Evolutionary conservation across 2,888 invertebrate genomes (phyloP), one percentile per base, ranked within the genome.

Genomic region (Pyrrhosoma nymphula): DNA sequence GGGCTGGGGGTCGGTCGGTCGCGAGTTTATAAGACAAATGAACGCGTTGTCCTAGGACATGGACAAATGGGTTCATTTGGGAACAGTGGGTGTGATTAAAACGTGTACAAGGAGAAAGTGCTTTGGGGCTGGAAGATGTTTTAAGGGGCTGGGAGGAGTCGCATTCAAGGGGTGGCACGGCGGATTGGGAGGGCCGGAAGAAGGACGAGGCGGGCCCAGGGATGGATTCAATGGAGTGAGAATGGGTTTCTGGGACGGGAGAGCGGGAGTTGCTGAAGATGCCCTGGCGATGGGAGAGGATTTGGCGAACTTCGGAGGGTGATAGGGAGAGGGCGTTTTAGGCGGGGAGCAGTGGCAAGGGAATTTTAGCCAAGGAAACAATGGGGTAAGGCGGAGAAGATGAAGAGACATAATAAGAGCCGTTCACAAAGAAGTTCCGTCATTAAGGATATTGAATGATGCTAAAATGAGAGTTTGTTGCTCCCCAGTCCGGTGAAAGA

Each of bases 51-150:
- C n/a, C 47, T 47, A 35, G 93, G 93, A 93, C 93, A 35, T 63
- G 93, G 93, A 93, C 93, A 93, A 93, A 93, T 93, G 93, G 69
- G 69, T 93, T 93, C 93, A 93, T 93, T 93, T 93, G 39, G 93
- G 93, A 93, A 69, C 69, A 75, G 93, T 93, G 93, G 93, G 47
- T 69, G 69, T 69, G 93, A 93, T 93, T 93, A 93, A 93, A 63
- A 93, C 82, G 93, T 63, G 69, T 75, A n/a, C 47, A 69, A 47
- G 82, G 93, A 63, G 69, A 93, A 93, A 69, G 60, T 63, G 63
- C 69, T 56, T 75, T 63, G 47, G 93, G 63, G 93, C 69, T 56
- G 90, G 90, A 90, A 56, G 60, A 56, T 56, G 35, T 30, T 56
- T 60, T 60, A 35, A 30, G 90, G 35, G 30, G 16, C 20, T 35